A percentile compares a stretch with the other conserved stretches of the same genome.
phyloP scores from a whole-genome alignment of 2,113 vertebrate genomes.

The Todiramphus saurophagus region DNA sequence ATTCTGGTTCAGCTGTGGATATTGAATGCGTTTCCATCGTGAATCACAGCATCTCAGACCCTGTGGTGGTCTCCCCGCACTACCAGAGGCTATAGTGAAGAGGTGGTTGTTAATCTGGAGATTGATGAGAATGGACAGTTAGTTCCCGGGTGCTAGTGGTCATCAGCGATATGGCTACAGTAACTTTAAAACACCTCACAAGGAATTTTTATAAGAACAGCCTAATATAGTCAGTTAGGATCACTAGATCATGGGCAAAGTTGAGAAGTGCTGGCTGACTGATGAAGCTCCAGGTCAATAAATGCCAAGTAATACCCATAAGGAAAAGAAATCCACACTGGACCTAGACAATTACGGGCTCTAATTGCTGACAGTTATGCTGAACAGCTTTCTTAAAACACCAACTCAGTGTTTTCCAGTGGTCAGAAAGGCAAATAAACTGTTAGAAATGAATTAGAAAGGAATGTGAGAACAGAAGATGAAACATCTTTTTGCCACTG shows the following conservation, averaged over 20 bases:
- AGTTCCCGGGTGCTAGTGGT: accelerated
- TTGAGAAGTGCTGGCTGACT: background rate
- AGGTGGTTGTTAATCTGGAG: background rate
- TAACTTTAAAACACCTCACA: background rate
- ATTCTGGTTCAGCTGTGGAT: background rate
- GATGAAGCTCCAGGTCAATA: background rate
- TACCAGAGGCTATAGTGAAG: background rate
- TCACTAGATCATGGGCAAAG: background rate
- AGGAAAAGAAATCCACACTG: background rate
- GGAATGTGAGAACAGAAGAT: background rate
- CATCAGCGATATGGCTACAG: background rate
- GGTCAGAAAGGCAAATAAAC: background rate
- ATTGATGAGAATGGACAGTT: background rate
- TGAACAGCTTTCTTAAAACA: background rate
- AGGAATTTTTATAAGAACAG: background rate
- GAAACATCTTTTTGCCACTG: background rate
- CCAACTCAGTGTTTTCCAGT: background rate
- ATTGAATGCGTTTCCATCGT: background rate
- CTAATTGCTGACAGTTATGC: background rate
- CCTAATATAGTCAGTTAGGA: background rate
- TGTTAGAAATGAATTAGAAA: background rate
- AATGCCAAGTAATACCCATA: accelerated
- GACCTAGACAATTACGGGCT: background rate
- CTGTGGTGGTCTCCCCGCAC: background rate
- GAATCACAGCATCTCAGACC: background rate